Base-by-base conservation (phyloP, 1,140 invertebrate species). In the Bemisia tabaci region DNA sequence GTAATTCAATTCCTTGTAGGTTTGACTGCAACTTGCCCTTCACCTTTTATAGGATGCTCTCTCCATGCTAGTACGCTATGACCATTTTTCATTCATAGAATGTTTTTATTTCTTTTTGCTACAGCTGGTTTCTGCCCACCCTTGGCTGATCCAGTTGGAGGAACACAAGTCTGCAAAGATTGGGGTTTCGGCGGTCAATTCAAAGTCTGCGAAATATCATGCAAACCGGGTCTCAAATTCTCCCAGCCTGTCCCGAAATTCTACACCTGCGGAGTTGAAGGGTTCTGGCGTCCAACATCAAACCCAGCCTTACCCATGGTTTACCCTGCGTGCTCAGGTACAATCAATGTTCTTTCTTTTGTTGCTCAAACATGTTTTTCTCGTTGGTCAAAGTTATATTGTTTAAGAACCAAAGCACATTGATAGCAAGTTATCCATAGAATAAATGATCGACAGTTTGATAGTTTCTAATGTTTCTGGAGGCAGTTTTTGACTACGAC, bases 141-240 rank as follows among this genome's bases (percentile, higher is more conserved):
- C 67, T 76, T 95, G 64, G 79, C 85, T 60, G 91, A 95, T 79
- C 95, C 95, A 0, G 82, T 94, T 24, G 92, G 93, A 62, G 95
- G 95, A 26, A 82, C 83, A 21, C 92, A 95, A 78, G 86, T 87
- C 2, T 97, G 95, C 75, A 92, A 94, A 72, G 91, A 94, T 71
- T 97, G 95, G 95, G 95, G 95, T 62, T 92, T 93, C 1, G 91
- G 91, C 60, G 90, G 92, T n/a, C 91, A 94, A 74, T 96, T 95
- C 78, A 94, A 94, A 77, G 90, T 89, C 33, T 96, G 88, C 77
- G 92, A 92, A 74, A 94, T 97, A 66, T 79, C 85, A 65, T 97
- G 95, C 73, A 90, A 94, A 70, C 74, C 85, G 58, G 92, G 92
- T 17, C 79, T 94, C 0, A 83, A 90, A 70, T 97, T 97, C 79